Evolutionary conservation across 2,888 invertebrate species (phyloP).

Genomic region (Amiota minor): DNA sequence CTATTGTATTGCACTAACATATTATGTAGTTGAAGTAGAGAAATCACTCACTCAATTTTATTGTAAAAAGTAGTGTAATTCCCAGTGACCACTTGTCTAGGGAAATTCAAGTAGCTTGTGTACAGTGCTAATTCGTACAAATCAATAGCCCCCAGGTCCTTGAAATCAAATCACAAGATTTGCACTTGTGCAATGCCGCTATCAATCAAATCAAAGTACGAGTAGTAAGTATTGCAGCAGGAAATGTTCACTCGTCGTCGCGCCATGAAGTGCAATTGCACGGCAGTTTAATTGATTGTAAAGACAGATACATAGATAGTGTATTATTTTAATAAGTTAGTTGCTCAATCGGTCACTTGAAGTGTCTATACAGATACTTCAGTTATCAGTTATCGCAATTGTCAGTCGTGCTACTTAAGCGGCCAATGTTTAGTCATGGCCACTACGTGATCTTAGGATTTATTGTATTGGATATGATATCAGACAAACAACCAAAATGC

Average conservation of each 20-base stretch:
- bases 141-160: slow-evolving; percentile 17
- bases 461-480: too few relatives aligned
- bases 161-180: slow-evolving; percentile 13
- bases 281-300: slow-evolving; percentile 27
- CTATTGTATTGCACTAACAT: too few relatives aligned
- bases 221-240: neutral
- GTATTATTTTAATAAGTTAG: too few relatives aligned
- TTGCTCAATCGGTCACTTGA: neutral
- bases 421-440: too few relatives aligned
- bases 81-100: too few relatives aligned
- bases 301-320: slow-evolving; percentile 16
- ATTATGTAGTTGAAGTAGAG: too few relatives aligned
- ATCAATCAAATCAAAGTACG: neutral
- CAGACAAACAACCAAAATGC: too few relatives aligned
- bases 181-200: slow-evolving; percentile 22
- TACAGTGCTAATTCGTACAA: slow-evolving; percentile 38
- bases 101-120: slow-evolving; percentile 61
- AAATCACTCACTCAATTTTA: too few relatives aligned
- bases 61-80: too few relatives aligned
- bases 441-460: too few relatives aligned
- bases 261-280: neutral
- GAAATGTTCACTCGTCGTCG: neutral
- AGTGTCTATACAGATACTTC: neutral
- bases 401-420: slow-evolving; percentile 41
- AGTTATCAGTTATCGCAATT: slow-evolving; percentile 5